A percentile compares a stretch with the other conserved stretches of the same genome.
phyloP scores from a whole-genome alignment of 1,140 invertebrate genomes.

The Drosophila sechellia region DNA sequence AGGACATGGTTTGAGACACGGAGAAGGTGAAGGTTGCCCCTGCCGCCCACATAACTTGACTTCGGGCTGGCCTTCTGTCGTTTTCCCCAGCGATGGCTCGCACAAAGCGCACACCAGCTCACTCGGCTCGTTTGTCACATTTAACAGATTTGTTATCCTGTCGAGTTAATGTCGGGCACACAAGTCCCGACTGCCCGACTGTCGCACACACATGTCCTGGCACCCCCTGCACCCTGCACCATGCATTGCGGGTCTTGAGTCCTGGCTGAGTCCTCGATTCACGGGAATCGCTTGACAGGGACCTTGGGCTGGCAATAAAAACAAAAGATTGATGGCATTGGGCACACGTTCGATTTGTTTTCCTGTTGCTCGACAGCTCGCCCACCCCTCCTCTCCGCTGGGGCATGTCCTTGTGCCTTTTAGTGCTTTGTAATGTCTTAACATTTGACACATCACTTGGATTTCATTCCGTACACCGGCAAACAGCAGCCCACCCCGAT shows the following conservation, averaged over 20 bases:
- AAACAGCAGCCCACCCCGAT: slow-evolving; percentile 3
- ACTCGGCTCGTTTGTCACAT: slow-evolving; percentile 83
- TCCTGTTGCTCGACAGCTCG: slow-evolving; percentile 63
- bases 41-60: slow-evolving; percentile 62
- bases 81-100: slow-evolving; percentile 47
- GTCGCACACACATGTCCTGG: slow-evolving; percentile 42
- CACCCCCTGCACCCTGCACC: slow-evolving; percentile 9
- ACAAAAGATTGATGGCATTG: slow-evolving; percentile 84
- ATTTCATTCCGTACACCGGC: slow-evolving; percentile 48
- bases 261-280: slow-evolving; percentile 49
- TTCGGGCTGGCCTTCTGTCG: slow-evolving; percentile 45
- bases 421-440: slow-evolving; percentile 83
- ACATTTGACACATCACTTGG: slow-evolving; percentile 82
- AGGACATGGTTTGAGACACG: slow-evolving; percentile 11
- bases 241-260: slow-evolving; percentile 1
- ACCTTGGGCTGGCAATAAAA: slow-evolving; percentile 74
- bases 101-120: slow-evolving; percentile 32
- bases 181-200: slow-evolving; percentile 40
- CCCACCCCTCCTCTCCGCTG: slow-evolving; percentile 12
- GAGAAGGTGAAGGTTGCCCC: slow-evolving; percentile 12
- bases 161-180: slow-evolving; percentile 84
- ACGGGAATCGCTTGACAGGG: slow-evolving; percentile 64
- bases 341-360: slow-evolving; percentile 84
- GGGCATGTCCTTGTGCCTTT: slow-evolving; percentile 64
- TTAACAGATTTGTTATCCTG: slow-evolving; percentile 85